Evolutionary conservation across 2,113 vertebrate genomes (phyloP).

Genomic region (Strix aluco): DNA sequence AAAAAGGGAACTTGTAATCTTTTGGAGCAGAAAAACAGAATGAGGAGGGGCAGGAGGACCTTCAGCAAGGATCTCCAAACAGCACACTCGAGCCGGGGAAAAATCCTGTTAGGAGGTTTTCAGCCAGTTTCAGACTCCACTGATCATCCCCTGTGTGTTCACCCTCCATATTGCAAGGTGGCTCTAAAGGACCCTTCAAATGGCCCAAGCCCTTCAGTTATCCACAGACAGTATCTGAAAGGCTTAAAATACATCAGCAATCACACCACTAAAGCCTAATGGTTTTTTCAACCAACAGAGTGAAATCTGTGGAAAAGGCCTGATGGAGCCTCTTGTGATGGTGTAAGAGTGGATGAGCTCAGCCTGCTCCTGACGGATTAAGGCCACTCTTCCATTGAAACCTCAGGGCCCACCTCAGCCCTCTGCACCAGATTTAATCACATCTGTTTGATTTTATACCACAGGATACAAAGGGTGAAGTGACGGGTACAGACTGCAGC

Average conservation of each 20-base stretch:
- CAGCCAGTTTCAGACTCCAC: neutral
- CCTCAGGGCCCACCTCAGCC: neutral
- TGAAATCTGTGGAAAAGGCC: neutral
- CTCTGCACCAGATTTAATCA: neutral
- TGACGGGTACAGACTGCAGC: neutral
- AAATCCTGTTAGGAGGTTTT: neutral
- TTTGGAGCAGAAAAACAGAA: neutral
- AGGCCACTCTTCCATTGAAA: neutral
- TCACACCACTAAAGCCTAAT: neutral
- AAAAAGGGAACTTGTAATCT: neutral
- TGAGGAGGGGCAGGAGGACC: neutral
- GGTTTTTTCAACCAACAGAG: neutral
- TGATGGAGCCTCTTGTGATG: neutral
- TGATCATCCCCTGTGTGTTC: neutral
- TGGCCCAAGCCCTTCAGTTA: neutral
- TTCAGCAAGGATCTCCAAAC: neutral
- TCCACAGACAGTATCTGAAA: neutral
- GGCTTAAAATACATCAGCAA: neutral
- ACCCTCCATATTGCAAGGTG: neutral
- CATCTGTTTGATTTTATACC: neutral
- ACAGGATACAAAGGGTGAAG: neutral
- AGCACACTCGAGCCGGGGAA: neutral
- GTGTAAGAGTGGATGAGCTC: neutral
- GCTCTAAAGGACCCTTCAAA: neutral
- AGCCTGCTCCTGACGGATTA: neutral